Percentiles rank a stretch among this genome's conserved stretches.
These are phyloP conservation scores for Hydrotaea cyrtoneurina DNA, from an alignment of 2,888 invertebrate genomes.

Conservation along the genomic window DNA sequence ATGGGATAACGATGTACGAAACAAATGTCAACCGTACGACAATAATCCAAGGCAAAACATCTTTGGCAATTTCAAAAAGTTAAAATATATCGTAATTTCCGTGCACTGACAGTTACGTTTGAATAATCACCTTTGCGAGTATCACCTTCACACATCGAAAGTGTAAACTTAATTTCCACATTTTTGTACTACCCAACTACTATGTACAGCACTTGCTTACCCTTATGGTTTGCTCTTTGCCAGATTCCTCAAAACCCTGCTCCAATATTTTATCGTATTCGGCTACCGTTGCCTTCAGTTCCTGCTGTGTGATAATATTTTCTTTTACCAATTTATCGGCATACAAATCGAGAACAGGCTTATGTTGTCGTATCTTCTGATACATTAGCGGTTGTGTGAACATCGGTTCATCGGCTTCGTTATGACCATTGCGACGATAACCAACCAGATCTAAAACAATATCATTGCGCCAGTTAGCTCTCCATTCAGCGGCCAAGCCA, in stretches of 20 bases:
- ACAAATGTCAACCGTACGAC: no score
- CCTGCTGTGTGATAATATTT: constrained; percentile 85
- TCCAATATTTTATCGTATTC: constrained; percentile 82
- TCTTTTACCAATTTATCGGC: constrained; percentile 87
- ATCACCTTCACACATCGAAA: no score
- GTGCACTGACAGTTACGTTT: no score
- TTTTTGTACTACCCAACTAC: no score
- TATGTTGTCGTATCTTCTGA: constrained; percentile 88
- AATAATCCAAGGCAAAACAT: no score
- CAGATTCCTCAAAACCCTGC: constrained; percentile 84
- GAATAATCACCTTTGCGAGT: no score
- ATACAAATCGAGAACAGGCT: constrained; percentile 86
- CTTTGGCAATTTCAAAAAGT: no score
- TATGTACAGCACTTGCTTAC: constrained; percentile 6
- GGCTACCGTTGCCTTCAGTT: constrained; percentile 83
- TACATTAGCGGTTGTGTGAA: constrained; percentile 98
- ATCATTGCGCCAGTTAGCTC: constrained; percentile 92
- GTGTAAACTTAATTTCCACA: no score
- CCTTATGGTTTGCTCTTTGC: constrained; percentile 83
- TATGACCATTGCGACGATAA: constrained; percentile 94
- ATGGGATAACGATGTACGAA: no score
- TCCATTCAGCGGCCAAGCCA: constrained; percentile 94
- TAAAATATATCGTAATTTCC: no score
- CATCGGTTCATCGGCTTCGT: constrained; percentile 97
- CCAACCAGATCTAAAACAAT: constrained; percentile 91